These are phyloP conservation scores for Barbus barbus DNA, from an alignment of 2,113 vertebrate genomes.

Conservation along the genomic window DNA sequence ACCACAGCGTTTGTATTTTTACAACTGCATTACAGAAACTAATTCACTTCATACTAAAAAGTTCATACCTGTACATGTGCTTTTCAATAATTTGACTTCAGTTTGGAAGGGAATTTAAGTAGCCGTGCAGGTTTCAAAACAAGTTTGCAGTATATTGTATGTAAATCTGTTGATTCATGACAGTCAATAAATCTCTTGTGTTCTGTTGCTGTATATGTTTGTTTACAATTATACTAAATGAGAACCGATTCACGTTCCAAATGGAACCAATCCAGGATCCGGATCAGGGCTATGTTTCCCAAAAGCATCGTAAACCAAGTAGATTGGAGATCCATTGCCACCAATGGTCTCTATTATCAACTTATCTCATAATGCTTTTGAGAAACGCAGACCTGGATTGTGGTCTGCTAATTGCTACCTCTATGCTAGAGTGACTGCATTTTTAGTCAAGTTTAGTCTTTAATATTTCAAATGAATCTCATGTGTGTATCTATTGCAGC, in stretches of 20 bases:
- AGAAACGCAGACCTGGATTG: not conserved
- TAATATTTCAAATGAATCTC: not conserved
- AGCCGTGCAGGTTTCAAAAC: not conserved
- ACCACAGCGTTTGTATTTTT: not conserved
- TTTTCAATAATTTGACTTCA: not conserved
- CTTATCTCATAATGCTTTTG: not conserved
- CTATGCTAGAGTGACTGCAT: not conserved
- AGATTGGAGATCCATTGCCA: not conserved
- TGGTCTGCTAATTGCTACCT: not conserved
- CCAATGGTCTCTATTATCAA: not conserved
- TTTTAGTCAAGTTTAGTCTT: not conserved
- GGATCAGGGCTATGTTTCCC: not conserved
- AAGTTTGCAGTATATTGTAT: not conserved
- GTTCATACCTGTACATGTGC: not conserved
- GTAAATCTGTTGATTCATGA: not conserved
- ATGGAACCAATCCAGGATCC: not conserved
- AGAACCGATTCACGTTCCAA: not conserved
- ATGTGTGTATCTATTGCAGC: not conserved
- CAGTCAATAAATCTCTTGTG: not conserved
- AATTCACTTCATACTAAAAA: not conserved
- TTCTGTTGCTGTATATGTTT: not conserved
- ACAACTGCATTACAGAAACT: not conserved
- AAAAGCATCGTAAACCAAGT: not conserved
- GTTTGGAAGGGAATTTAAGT: not conserved
- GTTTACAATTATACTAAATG: not conserved